Conservation (phyloP, 2,797 vertebrate species). For the Mormyrops attenuatus region DNA sequence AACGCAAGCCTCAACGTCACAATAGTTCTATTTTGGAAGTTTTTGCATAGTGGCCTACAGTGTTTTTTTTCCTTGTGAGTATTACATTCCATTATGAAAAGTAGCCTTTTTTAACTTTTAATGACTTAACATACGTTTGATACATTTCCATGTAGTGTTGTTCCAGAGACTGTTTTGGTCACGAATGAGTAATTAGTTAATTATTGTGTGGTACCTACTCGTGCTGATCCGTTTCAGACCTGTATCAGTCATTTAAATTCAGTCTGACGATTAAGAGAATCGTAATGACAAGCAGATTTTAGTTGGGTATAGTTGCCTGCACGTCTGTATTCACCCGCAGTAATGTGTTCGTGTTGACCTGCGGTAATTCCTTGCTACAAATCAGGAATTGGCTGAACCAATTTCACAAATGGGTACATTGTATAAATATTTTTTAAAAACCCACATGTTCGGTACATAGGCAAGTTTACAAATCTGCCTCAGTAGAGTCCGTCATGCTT, state of each 20-base stretch:
- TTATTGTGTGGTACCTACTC: background rate
- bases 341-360: background rate
- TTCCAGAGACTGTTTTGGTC: background rate
- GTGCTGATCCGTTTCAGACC: background rate
- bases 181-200: background rate
- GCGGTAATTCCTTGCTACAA: background rate
- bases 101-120: background rate
- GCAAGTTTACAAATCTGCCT: background rate
- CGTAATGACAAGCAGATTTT: background rate
- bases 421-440: background rate
- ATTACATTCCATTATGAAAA: background rate
- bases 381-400: slow-evolving; percentile 2
- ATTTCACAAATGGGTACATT: slow-evolving; percentile 5
- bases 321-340: background rate
- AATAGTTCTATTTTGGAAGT: background rate
- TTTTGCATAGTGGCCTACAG: background rate
- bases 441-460: background rate
- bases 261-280: background rate
- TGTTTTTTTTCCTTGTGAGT: background rate
- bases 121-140: background rate
- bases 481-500: background rate
- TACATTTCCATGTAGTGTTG: background rate
- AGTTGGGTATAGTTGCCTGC: background rate
- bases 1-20: background rate
- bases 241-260: background rate